Evolutionary conservation across 2,113 vertebrate genomes (phyloP).

Genomic region (Callithrix jacchus): DNA sequence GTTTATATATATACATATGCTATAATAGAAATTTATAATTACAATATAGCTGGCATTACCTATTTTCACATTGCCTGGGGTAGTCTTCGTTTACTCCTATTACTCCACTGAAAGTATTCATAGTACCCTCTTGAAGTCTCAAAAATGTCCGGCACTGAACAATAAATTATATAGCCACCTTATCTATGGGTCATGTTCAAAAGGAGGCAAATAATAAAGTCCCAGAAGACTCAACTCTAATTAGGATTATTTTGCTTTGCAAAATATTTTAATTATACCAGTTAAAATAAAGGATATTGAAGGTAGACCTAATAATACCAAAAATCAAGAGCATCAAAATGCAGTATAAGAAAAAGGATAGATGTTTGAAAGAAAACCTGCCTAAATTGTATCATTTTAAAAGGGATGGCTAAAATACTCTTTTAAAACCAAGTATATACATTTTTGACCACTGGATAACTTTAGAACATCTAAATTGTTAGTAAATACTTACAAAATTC

Average conservation of each 20-base stretch:
- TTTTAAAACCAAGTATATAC: neutral
- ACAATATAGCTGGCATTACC: neutral
- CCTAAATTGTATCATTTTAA: slow-evolving; percentile 4
- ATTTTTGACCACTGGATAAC: slow-evolving; percentile 10
- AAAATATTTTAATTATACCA: slow-evolving; percentile 38
- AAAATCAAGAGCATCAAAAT: slow-evolving; percentile 3
- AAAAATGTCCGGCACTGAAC: neutral
- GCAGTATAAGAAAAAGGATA: neutral
- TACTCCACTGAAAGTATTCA: neutral
- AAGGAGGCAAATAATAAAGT: slow-evolving; percentile 10
- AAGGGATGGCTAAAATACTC: slow-evolving; percentile 8
- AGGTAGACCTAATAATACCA: neutral
- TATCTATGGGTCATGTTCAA: neutral
- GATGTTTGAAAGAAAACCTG: neutral
- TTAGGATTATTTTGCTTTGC: slow-evolving; percentile 32
- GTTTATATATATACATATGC: neutral
- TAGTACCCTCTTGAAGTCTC: neutral
- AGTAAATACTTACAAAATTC: neutral
- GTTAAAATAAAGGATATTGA: slow-evolving; percentile 13
- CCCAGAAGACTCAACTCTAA: neutral
- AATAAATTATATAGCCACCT: slow-evolving; percentile 3
- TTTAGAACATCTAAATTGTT: slow-evolving; percentile 23
- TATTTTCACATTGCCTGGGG: neutral
- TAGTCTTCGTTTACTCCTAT: neutral
- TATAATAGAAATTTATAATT: neutral